Evolutionary conservation across 2,888 invertebrate species (phyloP).

Genomic region (Metellina segmentata): DNA sequence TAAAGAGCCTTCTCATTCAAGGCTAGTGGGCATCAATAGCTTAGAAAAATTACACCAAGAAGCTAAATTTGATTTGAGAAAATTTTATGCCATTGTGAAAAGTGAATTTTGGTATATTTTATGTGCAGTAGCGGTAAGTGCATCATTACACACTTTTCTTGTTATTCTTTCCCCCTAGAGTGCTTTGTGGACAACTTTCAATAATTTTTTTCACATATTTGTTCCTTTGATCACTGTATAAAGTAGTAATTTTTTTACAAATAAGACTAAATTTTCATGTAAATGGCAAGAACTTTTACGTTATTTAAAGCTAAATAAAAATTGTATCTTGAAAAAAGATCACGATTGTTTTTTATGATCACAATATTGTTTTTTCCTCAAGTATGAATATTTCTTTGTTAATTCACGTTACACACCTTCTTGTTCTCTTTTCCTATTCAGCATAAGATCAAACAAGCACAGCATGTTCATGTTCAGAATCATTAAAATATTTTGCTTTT

Average conservation of each 20-base stretch:
- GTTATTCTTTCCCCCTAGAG: neutral
- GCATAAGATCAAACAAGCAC: no score
- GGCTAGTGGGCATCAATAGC: constrained; percentile 71
- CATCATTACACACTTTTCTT: neutral
- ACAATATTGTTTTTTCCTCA: no score
- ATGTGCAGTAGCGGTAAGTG: constrained; percentile 89
- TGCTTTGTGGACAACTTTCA: neutral
- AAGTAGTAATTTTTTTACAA: neutral
- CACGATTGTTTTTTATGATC: no score
- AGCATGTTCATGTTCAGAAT: no score
- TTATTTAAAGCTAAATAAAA: neutral
- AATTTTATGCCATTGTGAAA: constrained; percentile 87
- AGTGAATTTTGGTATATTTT: constrained; percentile 89
- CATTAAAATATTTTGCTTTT: no score
- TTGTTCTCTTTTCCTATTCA: no score
- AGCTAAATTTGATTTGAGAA: constrained; percentile 87
- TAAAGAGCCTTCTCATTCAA: constrained; percentile 45
- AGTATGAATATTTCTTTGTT: no score
- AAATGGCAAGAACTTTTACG: neutral
- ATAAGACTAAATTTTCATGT: neutral
- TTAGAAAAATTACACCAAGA: constrained; percentile 73
- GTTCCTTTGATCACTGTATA: neutral
- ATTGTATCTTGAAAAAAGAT: no score
- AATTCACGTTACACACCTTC: no score
- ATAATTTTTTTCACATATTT: neutral